These are phyloP conservation scores for Drosophila colorata DNA, from an alignment of 2,888 invertebrate species.

Conservation along the genomic window DNA sequence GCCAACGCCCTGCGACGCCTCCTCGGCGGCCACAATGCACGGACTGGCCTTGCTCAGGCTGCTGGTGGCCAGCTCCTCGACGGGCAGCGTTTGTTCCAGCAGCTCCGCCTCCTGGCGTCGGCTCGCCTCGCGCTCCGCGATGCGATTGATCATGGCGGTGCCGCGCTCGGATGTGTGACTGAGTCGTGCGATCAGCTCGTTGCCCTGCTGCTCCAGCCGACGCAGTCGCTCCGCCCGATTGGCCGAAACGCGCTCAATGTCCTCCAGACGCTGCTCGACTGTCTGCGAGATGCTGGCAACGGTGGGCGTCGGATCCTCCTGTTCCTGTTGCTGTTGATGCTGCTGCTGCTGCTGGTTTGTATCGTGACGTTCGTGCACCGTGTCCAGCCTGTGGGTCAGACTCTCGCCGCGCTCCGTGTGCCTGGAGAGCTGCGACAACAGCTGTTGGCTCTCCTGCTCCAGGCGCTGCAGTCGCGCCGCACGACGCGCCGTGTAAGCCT, in stretches of 20 bases:
- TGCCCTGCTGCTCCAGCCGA: constrained; percentile 92
- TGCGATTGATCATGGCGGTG: constrained; percentile 80
- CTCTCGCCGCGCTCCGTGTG: constrained; percentile 76
- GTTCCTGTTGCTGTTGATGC: too few relatives aligned
- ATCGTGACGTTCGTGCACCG: constrained; percentile 78
- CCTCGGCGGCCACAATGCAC: constrained; percentile 60
- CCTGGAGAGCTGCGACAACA: constrained; percentile 86
- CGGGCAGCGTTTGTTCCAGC: constrained; percentile 52
- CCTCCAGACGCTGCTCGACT: constrained; percentile 79
- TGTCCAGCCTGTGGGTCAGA: constrained; percentile 75
- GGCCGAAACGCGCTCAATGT: constrained; percentile 80
- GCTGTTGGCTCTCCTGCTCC: constrained; percentile 92
- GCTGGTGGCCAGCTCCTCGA: constrained; percentile 49
- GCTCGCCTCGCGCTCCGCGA: constrained; percentile 78
- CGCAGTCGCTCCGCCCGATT: constrained; percentile 81
- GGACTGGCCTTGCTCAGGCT: constrained; percentile 71
- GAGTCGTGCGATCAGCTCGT: constrained; percentile 87
- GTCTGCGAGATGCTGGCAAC: constrained; percentile 51
- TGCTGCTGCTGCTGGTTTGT: too few relatives aligned
- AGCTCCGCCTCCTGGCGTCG: constrained; percentile 64
- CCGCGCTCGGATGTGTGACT: constrained; percentile 82
- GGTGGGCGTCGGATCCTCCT: constrained; percentile 3
- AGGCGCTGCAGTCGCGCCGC: constrained; percentile 86
- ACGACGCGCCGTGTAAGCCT: constrained; percentile 77
- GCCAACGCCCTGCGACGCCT: constrained; percentile 32